Evolutionary conservation across 2,113 vertebrate species (phyloP).

Genomic region (Lampris incognitus): DNA sequence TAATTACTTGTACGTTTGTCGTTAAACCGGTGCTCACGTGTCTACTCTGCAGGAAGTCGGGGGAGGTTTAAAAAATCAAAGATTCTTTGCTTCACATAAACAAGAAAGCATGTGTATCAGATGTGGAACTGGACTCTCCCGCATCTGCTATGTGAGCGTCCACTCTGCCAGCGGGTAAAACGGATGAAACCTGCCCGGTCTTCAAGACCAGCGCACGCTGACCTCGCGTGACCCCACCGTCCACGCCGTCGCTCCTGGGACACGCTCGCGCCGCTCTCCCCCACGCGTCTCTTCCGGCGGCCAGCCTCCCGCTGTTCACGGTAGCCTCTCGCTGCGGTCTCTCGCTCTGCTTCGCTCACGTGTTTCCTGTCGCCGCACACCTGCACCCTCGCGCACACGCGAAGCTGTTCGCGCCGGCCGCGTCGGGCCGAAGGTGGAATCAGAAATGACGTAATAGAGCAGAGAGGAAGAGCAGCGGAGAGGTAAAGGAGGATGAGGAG

Average conservation of each 20-base stretch:
- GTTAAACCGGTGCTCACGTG: not conserved
- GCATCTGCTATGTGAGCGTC: not conserved
- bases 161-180: slow-evolving; percentile 1
- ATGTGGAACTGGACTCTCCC: no score
- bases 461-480: no score
- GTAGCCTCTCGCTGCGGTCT: no score
- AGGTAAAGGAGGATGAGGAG: no score
- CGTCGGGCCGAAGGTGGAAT: no score
- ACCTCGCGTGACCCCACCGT: not conserved
- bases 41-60: not conserved
- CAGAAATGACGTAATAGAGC: no score
- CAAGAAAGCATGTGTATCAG: no score
- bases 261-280: not conserved
- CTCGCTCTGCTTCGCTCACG: no score
- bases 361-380: no score
- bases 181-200: not conserved
- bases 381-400: no score
- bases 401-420: no score
- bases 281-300: not conserved
- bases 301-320: not conserved
- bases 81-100: no score
- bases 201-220: not conserved
- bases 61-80: not conserved
- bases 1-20: not conserved
- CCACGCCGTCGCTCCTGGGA: slow-evolving; percentile 2